Evolutionary conservation across 1,140 invertebrate species (phyloP), one percentile per base, ranked within the genome.

Genomic region (Apis cerana): DNA sequence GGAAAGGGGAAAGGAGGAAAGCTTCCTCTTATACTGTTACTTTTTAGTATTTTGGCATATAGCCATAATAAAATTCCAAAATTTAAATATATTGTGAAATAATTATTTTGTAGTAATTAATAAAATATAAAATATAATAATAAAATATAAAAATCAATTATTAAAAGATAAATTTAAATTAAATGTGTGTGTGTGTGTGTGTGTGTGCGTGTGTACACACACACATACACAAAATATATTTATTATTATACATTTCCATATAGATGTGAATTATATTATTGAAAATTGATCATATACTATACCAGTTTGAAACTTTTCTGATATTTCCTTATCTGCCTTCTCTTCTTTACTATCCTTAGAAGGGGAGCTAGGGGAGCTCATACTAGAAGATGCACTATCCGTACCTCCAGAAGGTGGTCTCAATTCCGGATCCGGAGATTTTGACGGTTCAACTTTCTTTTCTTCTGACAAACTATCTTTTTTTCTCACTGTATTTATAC

Each of bases 261-360:
- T 59, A 64, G 9, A n/a, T 82, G 65, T 77, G 33, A 64, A 76
- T 67, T n/a, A 48, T 81, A 61, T 82, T 76, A 80, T 52, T 74
- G 70, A 67, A 17, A 75, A 69, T 61, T 58, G 43, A 61, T 82
- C 48, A 13, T 56, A 74, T 85, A 80, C 72, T 75, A 91, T 79
- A 93, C 92, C 92, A 68, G 90, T 90, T 89, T 93, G 92, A 86
- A 91, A 86, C 87, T 94, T 93, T 69, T 94, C 93, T 10, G 91
- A 88, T 54, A 92, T 84, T 74, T 93, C 93, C 77, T 92, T 93
- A 13, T 93, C 93, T 52, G 93, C 92, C 79, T 94, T 94, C 85
- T 94, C 93, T 67, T 93, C 92, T 64, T 92, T 94, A 71, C 91
- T 94, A 62, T 94, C 91, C 69, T 93, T 93, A 10, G 92, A 93